A percentile compares a stretch with the other conserved stretches of the same genome.
Evolutionary conservation across 2,888 invertebrate species (phyloP).

Genomic region (Portevinia maculata): DNA sequence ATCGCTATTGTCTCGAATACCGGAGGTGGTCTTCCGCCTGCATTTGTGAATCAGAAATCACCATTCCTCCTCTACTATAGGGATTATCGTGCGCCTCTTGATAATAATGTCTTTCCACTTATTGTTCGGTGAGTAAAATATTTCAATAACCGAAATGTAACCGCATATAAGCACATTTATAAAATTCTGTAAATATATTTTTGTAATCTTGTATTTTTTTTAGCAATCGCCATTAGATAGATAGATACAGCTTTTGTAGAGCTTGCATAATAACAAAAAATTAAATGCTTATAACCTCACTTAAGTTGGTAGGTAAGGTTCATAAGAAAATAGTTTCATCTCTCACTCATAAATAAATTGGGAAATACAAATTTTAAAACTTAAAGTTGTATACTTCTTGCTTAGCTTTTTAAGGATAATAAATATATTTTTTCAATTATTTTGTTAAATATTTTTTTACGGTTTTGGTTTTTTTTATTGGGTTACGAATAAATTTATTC

Average conservation of each 20-base stretch:
- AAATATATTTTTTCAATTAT: constrained; percentile 4
- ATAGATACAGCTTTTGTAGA: constrained; percentile 41
- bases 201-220: constrained; percentile 24
- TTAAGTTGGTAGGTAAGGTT: no score
- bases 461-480: constrained; percentile 35
- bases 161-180: constrained; percentile 1
- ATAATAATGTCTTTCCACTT: constrained; percentile 88
- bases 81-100: constrained; percentile 86
- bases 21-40: constrained; percentile 88
- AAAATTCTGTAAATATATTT: constrained; percentile 31
- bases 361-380: background rate
- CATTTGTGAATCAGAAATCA: constrained; percentile 87
- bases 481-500: constrained; percentile 43
- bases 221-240: constrained; percentile 68
- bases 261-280: constrained; percentile 29
- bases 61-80: constrained; percentile 91
- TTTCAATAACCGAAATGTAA: background rate
- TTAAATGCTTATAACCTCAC: constrained; percentile 36
- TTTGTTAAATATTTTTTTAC: constrained; percentile 15
- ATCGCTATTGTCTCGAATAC: constrained; percentile 91
- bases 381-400: constrained; percentile 3
- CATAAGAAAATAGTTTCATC: constrained; percentile 42
- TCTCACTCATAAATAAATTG: constrained; percentile 5
- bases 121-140: constrained; percentile 87
- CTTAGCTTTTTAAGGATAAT: constrained; percentile 6